phyloP scores from a whole-genome alignment of 2,113 vertebrate genomes.

The Fulica atra region DNA sequence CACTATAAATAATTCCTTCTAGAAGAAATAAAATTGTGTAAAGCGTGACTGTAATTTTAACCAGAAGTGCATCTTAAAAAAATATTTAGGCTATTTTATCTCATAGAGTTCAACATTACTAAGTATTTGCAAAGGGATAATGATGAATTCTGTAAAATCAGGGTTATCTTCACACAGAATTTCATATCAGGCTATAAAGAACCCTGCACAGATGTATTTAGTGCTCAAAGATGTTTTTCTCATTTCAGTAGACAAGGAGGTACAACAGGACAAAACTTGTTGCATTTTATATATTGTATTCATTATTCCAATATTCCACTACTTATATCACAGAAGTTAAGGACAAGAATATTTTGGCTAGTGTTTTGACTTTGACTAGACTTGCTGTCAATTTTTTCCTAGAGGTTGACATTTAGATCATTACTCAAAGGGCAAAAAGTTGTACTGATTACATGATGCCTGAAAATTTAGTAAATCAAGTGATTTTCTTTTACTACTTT shows the following conservation, averaged over 20 bases:
- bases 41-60: neutral
- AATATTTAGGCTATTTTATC: neutral
- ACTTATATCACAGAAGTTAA: neutral
- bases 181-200: neutral
- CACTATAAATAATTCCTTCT: constrained; percentile 23
- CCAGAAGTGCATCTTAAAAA: neutral
- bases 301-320: neutral
- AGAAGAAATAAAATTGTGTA: constrained; percentile 38
- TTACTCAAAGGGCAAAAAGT: neutral
- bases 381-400: constrained; percentile 10
- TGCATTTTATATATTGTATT: neutral
- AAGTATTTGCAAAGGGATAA: neutral
- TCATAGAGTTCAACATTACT: neutral
- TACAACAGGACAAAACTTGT: neutral
- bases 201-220: neutral
- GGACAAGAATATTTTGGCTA: neutral
- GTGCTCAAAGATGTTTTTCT: neutral
- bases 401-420: neutral
- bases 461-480: constrained; percentile 1
- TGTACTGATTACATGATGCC: neutral
- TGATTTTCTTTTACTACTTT: neutral
- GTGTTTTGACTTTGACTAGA: neutral
- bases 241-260: neutral
- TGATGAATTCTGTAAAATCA: neutral
- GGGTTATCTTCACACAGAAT: neutral